Conservation (phyloP, 2,113 vertebrate species). For the Formicarius rufipectus region DNA sequence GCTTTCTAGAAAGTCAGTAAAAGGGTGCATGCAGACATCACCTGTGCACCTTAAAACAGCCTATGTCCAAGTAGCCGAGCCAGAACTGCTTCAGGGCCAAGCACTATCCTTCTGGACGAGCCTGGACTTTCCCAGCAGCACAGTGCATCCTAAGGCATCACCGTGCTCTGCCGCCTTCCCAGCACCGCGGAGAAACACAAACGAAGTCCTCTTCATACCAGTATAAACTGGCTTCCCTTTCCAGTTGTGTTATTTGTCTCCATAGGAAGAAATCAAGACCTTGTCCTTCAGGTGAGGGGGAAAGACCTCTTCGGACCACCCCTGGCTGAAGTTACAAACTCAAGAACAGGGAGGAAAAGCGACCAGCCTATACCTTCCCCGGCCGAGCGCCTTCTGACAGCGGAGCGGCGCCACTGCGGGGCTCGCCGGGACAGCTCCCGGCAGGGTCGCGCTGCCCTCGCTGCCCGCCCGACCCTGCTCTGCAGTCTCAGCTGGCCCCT, state of each 20-base stretch:
- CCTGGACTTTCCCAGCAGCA: not conserved
- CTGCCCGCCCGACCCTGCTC: not conserved
- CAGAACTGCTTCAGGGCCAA: too few relatives aligned
- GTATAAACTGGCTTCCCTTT: not conserved
- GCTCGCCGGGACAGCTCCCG: not conserved
- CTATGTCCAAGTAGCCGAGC: not conserved
- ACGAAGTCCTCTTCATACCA: rapidly evolving
- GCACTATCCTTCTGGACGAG: too few relatives aligned
- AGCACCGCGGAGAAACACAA: not conserved
- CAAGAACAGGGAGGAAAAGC: not conserved
- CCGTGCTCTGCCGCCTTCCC: not conserved
- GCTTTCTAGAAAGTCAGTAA: not conserved
- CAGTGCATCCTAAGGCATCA: not conserved
- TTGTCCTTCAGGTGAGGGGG: not conserved
- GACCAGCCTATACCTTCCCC: too few relatives aligned
- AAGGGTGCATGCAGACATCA: not conserved
- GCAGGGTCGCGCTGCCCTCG: not conserved
- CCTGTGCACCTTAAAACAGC: too few relatives aligned
- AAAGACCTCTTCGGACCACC: not conserved
- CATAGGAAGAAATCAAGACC: not conserved
- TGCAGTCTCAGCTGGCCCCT: not conserved
- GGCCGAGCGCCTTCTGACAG: not conserved
- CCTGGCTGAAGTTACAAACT: not conserved
- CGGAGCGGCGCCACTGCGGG: not conserved
- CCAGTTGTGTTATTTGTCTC: not conserved